A percentile compares a stretch with the other conserved stretches of the same genome.
These are phyloP conservation scores for Marronus borbonicus DNA, from an alignment of 2,888 invertebrate species.

Conservation along the genomic window DNA sequence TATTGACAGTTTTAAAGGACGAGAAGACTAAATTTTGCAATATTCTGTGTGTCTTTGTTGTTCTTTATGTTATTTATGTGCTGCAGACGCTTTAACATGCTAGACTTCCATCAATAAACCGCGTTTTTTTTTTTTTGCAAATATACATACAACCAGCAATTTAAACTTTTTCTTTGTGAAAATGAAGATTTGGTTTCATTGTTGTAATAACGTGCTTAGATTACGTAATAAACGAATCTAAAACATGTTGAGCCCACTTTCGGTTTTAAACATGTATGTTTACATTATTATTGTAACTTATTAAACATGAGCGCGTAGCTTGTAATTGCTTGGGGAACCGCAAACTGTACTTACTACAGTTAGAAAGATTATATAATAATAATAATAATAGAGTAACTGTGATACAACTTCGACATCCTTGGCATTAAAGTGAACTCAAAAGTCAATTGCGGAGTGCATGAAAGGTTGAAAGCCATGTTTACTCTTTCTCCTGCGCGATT, in stretches of 20 bases:
- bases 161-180: no score
- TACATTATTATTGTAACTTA: background rate
- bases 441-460: background rate
- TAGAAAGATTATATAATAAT: background rate
- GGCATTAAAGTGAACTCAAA: constrained; percentile 7
- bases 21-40: no score
- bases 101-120: no score
- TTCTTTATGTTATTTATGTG: no score
- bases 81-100: no score
- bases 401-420: constrained; percentile 24
- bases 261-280: background rate
- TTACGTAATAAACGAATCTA: background rate
- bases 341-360: constrained; percentile 11
- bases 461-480: background rate
- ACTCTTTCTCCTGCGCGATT: background rate
- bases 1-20: no score
- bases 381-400: background rate
- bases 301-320: background rate
- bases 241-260: background rate
- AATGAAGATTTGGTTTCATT: no score
- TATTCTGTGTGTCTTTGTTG: no score
- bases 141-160: no score
- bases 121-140: no score
- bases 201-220: no score
- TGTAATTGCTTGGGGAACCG: background rate